Evolutionary conservation across 2,888 invertebrate genomes (phyloP).

Genomic region (Cordilura impudica): DNA sequence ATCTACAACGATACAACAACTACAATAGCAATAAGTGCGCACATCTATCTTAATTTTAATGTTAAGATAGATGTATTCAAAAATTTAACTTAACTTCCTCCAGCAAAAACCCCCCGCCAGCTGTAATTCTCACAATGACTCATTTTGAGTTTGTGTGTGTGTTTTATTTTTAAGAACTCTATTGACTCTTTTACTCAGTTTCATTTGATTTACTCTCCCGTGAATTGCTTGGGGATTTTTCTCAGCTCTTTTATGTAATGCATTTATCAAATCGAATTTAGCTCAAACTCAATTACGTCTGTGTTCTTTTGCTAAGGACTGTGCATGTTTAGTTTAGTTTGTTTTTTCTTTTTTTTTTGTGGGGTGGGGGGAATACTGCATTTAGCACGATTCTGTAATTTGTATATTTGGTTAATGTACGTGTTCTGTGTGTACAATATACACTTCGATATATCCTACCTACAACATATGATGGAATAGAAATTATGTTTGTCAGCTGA

Average conservation of each 20-base stretch:
- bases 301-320: background rate
- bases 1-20: slow-evolving; percentile 20
- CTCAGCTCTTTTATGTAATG: background rate
- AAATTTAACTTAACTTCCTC: background rate
- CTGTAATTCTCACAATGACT: background rate
- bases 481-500: background rate
- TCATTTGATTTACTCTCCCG: background rate
- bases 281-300: background rate
- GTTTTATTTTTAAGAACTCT: too few relatives aligned
- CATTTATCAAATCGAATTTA: background rate
- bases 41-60: slow-evolving; percentile 38
- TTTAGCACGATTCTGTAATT: slow-evolving; percentile 67
- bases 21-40: slow-evolving; percentile 35
- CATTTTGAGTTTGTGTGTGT: background rate
- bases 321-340: slow-evolving; percentile 47
- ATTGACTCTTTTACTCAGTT: background rate
- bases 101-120: background rate
- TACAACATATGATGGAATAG: background rate
- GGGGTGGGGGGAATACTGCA: slow-evolving; percentile 2
- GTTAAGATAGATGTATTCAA: slow-evolving; percentile 21
- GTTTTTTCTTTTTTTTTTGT: background rate
- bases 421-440: slow-evolving; percentile 62
- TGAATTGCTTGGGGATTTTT: background rate
- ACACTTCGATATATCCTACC: slow-evolving; percentile 33
- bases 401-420: slow-evolving; percentile 66